phyloP scores from a whole-genome alignment of 2,888 invertebrate species.

The Hoplodrina blanda region DNA sequence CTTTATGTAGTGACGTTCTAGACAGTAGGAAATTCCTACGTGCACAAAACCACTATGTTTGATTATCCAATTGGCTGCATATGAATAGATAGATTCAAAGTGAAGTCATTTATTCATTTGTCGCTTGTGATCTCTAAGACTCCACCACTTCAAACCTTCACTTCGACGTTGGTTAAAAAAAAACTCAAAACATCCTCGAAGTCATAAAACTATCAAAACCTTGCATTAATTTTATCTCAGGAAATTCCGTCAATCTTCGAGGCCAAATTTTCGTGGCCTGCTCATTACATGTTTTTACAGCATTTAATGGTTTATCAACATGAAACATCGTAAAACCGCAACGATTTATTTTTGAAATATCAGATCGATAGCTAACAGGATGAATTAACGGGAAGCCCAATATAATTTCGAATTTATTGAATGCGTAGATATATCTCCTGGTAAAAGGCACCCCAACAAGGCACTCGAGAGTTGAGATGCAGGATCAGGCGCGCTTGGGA shows the following conservation, averaged over 20 bases:
- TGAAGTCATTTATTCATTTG: conserved; percentile 20
- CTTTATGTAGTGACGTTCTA: conserved; percentile 33
- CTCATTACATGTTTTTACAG: conserved; percentile 65
- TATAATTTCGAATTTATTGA: conserved; percentile 43
- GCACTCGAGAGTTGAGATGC: conserved; percentile 82
- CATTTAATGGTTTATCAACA: conserved; percentile 63
- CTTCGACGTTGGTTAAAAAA: not conserved
- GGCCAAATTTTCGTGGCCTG: conserved; percentile 69
- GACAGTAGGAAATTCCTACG: conserved; percentile 48
- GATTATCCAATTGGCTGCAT: conserved; percentile 40
- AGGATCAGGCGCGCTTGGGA: conserved; percentile 86
- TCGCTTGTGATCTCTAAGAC: conserved; percentile 9
- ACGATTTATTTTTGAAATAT: conserved; percentile 61
- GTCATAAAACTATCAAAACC: conserved; percentile 51
- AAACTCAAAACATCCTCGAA: conserved; percentile 22
- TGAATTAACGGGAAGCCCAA: conserved; percentile 40
- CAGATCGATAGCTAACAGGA: conserved; percentile 35
- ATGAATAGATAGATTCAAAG: conserved; percentile 28
- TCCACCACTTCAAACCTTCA: conserved; percentile 2
- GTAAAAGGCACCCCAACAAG: conserved; percentile 81
- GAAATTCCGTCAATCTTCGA: conserved; percentile 74
- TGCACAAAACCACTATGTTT: conserved; percentile 26
- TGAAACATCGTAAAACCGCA: conserved; percentile 62
- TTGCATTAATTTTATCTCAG: conserved; percentile 68
- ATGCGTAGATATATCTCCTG: conserved; percentile 56